Evolutionary conservation across 2,797 vertebrate genomes (phyloP), one percentile per base, ranked within the genome.

Genomic region (Silurus aristotelis): DNA sequence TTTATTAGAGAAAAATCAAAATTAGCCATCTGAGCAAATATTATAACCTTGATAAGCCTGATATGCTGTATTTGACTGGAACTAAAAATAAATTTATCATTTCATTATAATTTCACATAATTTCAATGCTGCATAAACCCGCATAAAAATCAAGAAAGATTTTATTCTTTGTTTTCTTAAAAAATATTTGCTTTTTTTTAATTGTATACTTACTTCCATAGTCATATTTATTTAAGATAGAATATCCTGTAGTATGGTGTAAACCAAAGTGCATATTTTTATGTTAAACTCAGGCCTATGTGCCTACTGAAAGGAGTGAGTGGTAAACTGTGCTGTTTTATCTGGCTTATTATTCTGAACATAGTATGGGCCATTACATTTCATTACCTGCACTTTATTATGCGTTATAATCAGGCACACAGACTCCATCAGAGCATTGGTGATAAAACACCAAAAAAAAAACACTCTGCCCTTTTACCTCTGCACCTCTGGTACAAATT

Each of bases 351-450:
- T 89, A 89, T 89, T 87, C 86, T 56, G 58, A 88, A 87, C 14
- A 83, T 84, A 80, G 84, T 85, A 91, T 89, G 86, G 85, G 27
- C 76, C 87, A 89, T 92, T 83, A 90, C 80, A 84, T 85, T 85
- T 86, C 84, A 91, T 82, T 80, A 86, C 88, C 80, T 87, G 72
- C 22, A 82, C 58, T 89, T 91, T 86, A 90, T 89, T 86, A 87
- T 15, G 86, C 63, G 82, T 82, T 81, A 85, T 90, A 89, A 86
- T 91, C 87, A 89, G 85, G 86, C 83, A 76, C 52, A 86, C 82
- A 81, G 83, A 83, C 83, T 79, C 46, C 48, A 52, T 79, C 81
- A 80, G 46, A 75, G 63, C 61, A 79, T 15, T n/a, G 77, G 66
- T 87, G 64, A 88, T 88, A 88, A 85, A 87, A 84, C 80, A 60